These are phyloP conservation scores for Esox niger DNA, from an alignment of 2,113 vertebrate species.

Conservation along the genomic window DNA sequence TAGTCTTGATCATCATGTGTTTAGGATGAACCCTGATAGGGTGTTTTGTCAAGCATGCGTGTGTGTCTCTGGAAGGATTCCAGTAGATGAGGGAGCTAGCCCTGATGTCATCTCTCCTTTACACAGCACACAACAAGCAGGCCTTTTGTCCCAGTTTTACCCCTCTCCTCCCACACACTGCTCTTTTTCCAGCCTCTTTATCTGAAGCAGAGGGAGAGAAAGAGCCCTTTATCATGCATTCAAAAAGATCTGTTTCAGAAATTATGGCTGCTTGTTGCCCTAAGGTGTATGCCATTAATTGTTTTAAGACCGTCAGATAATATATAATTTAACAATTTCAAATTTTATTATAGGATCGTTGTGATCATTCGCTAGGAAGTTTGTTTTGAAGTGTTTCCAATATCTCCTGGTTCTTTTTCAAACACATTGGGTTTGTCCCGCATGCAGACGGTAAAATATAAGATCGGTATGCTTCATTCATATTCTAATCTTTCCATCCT, in stretches of 20 bases:
- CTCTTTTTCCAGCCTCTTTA: slow-evolving; percentile 61
- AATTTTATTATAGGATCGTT: no score
- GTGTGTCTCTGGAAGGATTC: slow-evolving; percentile 35
- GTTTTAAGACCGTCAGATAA: no score
- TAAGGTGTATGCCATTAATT: no score
- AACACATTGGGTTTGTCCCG: no score
- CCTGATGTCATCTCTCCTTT: slow-evolving; percentile 42
- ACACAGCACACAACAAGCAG: slow-evolving; percentile 56
- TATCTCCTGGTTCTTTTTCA: no score
- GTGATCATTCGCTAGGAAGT: no score
- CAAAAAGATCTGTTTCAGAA: background rate
- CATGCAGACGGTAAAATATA: no score
- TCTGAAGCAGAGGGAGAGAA: slow-evolving; percentile 45
- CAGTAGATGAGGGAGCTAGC: slow-evolving; percentile 31
- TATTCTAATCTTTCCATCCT: no score
- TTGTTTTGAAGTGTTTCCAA: no score
- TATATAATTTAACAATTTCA: no score
- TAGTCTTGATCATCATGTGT: background rate
- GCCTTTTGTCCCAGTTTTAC: slow-evolving; percentile 60
- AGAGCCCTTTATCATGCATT: background rate
- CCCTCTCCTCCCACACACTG: slow-evolving; percentile 54
- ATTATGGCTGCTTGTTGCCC: no score
- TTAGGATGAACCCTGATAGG: background rate
- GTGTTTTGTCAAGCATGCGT: background rate
- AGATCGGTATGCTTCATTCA: no score